Conservation (phyloP, 2,113 vertebrate genomes). For the Phalacrocorax carbo region DNA sequence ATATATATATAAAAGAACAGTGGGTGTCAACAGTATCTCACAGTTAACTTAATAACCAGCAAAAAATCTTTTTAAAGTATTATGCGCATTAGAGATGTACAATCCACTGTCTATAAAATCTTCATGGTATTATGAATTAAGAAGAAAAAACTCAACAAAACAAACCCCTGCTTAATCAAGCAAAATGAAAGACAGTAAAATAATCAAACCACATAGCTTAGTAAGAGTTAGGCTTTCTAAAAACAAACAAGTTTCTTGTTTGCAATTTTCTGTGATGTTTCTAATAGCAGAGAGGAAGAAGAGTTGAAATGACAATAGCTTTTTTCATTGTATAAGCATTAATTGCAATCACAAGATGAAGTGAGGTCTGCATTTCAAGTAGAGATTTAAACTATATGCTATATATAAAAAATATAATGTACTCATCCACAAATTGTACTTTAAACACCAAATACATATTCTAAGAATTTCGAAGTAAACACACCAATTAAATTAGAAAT, state of each 20-base stretch:
- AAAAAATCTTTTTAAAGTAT: neutral
- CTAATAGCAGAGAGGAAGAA: neutral
- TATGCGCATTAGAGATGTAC: neutral
- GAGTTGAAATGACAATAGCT: neutral
- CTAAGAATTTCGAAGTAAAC: neutral
- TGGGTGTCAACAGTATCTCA: neutral
- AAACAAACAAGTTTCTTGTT: neutral
- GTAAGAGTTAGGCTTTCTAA: neutral
- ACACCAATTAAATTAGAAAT: neutral
- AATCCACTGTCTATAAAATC: neutral
- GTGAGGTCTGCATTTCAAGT: neutral
- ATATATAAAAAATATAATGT: neutral
- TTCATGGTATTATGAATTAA: neutral
- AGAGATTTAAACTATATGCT: neutral
- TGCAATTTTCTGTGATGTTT: neutral
- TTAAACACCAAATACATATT: neutral
- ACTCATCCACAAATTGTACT: neutral
- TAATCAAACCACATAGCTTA: neutral
- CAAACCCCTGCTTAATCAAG: neutral
- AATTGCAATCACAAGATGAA: neutral
- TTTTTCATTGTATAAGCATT: neutral
- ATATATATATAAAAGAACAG: neutral
- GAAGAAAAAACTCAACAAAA: neutral
- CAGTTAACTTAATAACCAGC: neutral
- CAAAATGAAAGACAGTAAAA: neutral